These are phyloP conservation scores for Drosophila simulans DNA, from an alignment of 1,140 invertebrate species.

Conservation along the genomic window DNA sequence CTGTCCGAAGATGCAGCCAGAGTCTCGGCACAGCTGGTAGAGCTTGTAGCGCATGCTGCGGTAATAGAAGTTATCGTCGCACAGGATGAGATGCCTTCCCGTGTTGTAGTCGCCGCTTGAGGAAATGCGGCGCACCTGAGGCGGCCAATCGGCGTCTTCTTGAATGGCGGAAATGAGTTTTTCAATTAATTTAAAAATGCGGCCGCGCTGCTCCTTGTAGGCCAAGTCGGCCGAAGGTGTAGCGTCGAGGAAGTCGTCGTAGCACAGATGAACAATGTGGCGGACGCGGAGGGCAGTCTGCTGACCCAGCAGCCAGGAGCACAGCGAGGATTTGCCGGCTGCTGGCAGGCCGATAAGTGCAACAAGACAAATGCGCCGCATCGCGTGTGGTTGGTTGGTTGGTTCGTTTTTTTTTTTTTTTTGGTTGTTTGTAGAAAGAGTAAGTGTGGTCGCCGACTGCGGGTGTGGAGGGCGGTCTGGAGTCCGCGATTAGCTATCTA, in stretches of 20 bases:
- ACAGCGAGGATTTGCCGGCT: slow-evolving; percentile 63
- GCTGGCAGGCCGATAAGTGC: slow-evolving; percentile 71
- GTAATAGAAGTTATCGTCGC: slow-evolving; percentile 80
- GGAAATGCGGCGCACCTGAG: not conserved
- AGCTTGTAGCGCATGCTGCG: slow-evolving; percentile 73
- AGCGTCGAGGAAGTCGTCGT: slow-evolving; percentile 56
- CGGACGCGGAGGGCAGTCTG: not conserved
- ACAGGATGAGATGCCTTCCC: slow-evolving; percentile 49
- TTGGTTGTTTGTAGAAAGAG: not conserved
- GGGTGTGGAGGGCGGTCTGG: slow-evolving; percentile 5
- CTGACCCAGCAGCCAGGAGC: slow-evolving; percentile 47
- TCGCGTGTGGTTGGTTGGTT: not conserved
- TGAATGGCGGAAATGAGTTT: slow-evolving; percentile 39
- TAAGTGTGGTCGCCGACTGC: too few species aligned
- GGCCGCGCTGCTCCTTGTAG: slow-evolving; percentile 53
- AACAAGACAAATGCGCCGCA: slow-evolving; percentile 62
- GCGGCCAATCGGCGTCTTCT: slow-evolving; percentile 1
- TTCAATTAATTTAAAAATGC: slow-evolving; percentile 31
- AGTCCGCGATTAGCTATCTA: slow-evolving; percentile 58
- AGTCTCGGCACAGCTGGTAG: slow-evolving; percentile 49
- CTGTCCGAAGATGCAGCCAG: slow-evolving; percentile 52
- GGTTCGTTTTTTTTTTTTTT: not conserved
- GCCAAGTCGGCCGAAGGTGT: not conserved
- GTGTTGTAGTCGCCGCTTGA: not conserved
- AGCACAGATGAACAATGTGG: slow-evolving; percentile 70